Conservation (phyloP, 2,113 vertebrate genomes). For the Phylloscopus whistleri region DNA sequence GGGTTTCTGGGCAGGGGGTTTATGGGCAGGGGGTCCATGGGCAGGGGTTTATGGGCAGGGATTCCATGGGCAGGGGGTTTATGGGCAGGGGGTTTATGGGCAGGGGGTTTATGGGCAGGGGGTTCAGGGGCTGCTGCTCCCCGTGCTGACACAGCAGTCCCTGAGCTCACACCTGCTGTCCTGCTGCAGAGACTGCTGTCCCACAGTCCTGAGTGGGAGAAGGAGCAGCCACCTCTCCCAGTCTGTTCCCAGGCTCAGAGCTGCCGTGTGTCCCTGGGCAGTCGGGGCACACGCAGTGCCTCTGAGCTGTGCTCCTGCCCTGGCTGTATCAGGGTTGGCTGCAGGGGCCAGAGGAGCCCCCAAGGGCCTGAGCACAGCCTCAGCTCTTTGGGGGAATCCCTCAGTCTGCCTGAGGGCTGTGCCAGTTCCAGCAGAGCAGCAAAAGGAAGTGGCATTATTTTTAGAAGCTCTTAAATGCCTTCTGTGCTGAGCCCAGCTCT, state of each 20-base stretch:
- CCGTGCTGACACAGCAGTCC: neutral
- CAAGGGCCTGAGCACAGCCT: neutral
- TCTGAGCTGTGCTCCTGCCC: neutral
- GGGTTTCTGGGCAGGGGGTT: fast-evolving
- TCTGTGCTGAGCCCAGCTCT: neutral
- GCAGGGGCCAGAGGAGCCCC: fast-evolving
- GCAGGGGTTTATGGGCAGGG: neutral
- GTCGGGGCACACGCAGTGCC: neutral
- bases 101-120: too few species aligned
- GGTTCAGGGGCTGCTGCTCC: neutral
- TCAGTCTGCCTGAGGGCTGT: neutral
- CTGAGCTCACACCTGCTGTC: neutral
- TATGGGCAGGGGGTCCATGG: fast-evolving
- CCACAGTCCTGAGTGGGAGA: neutral
- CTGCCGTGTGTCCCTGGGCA: neutral
- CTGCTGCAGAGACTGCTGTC: fast-evolving
- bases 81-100: fast-evolving
- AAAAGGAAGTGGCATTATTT: neutral
- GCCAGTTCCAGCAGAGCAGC: neutral
- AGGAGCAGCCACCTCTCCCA: neutral
- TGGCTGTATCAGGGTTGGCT: fast-evolving
- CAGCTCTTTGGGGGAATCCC: neutral
- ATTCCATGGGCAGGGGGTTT: neutral
- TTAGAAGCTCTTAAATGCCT: neutral
- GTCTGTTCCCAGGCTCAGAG: too few species aligned